Conservation (phyloP, 2,113 vertebrate species). For the Toxotes chatareus region DNA sequence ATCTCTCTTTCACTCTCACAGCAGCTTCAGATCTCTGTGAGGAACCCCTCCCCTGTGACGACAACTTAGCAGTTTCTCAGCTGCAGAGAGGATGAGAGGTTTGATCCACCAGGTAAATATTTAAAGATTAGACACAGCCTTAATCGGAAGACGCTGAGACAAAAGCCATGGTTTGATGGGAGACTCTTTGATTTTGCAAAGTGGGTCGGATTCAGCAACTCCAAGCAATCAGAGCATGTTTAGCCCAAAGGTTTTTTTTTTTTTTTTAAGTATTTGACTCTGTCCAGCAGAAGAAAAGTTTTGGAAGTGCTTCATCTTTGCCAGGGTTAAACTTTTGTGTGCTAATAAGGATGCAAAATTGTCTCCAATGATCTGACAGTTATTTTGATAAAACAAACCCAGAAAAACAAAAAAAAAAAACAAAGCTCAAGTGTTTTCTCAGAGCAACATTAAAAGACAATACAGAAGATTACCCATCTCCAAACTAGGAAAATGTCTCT, state of each 20-base stretch:
- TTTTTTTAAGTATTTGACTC: background rate
- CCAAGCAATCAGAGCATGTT: background rate
- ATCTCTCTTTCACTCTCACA: background rate
- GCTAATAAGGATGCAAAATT: constrained; percentile 1
- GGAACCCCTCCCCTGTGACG: background rate
- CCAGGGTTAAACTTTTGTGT: background rate
- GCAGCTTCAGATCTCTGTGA: background rate
- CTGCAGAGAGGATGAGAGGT: background rate
- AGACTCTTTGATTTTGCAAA: constrained; percentile 1
- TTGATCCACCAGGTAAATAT: constrained; percentile 27
- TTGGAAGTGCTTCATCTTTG: background rate
- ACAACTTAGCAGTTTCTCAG: background rate
- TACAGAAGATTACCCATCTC: background rate
- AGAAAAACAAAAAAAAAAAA: background rate
- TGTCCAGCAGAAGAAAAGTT: background rate
- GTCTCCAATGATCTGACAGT: constrained; percentile 1
- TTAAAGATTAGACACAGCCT: background rate
- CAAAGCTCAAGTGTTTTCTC: background rate
- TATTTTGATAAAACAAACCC: constrained; percentile 26
- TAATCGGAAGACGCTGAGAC: background rate
- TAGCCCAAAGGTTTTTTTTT: background rate
- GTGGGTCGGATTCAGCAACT: constrained; percentile 4
- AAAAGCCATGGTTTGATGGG: background rate
- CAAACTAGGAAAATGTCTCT: constrained; percentile 19
- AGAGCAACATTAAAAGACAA: constrained; percentile 7